Evolutionary conservation across 2,797 vertebrate species (phyloP), one percentile per base, ranked within the genome.

Genomic region (Neosilurus mollespiculum): DNA sequence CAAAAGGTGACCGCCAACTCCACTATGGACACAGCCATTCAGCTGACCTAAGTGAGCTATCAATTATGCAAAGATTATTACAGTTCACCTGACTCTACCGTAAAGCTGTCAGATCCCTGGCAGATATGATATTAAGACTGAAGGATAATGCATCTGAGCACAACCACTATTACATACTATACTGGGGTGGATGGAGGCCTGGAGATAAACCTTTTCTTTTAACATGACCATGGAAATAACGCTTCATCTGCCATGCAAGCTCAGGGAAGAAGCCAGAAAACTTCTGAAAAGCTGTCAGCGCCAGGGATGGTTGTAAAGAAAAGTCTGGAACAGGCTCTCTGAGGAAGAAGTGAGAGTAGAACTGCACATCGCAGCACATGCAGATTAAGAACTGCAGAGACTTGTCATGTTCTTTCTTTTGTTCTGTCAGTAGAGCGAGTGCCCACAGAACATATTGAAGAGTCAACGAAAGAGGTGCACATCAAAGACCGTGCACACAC

Each of bases 291-390:
- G 82, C 76, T 43, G 12, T 83, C 76, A 51, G 8, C 49, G 51
- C 26, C n/a, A 37, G 26, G 73, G 30, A 15, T 20, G 71, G 49
- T 53, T 69, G 64, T 75, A 65, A 75, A 26, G 70, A 80, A 84
- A 22, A 61, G 51, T 26, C 61, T 26, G 59, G 59, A 80, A 64
- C 7, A 26, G 76, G 30, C 76, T 83, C 67, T 84, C 69, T 62
- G 70, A 76, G 62, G 62, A 67, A 81, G 65, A 69, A 81, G 72
- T 78, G 80, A 67, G 56, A 81, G 80, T 64, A 54, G 56, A 67
- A 69, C 83, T 81, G 83, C 65, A 78, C 49, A 81, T 85, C 54
- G 26, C 65, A 81, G 79, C 79, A 78, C 82, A 84, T 73, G 67
- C 75, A 79, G 76, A 81, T 81, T 66, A 62, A 53, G 54, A 51